phyloP scores from a whole-genome alignment of 2,113 vertebrate species.

The Corythaeola cristata region DNA sequence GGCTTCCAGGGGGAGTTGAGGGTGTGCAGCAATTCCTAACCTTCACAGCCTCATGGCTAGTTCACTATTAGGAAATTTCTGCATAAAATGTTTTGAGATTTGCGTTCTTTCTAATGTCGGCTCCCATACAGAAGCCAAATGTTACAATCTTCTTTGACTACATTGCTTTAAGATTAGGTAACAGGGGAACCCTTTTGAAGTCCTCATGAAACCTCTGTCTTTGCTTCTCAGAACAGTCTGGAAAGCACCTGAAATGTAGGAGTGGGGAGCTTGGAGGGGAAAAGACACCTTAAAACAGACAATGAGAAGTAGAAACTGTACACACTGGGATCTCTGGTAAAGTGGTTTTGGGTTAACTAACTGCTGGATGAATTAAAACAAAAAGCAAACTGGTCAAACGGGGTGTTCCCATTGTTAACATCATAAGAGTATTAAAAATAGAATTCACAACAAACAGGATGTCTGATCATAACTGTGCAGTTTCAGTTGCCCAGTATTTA shows the following conservation, averaged over 20 bases:
- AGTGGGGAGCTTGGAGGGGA: accelerated
- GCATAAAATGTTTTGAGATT: not conserved
- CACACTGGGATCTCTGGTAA: not conserved
- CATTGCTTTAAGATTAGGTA: not conserved
- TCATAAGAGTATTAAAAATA: constrained; percentile 24
- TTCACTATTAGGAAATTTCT: not conserved
- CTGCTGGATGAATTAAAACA: not conserved
- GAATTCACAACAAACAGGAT: constrained; percentile 36
- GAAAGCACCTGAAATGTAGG: not conserved
- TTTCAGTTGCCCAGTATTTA: not conserved
- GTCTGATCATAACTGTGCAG: not conserved
- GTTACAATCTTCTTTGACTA: not conserved
- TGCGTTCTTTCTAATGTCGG: not conserved
- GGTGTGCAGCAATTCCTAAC: not conserved
- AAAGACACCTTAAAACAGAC: not conserved
- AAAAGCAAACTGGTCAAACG: not conserved
- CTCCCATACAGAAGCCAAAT: not conserved
- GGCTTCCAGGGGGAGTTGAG: not conserved
- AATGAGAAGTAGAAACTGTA: not conserved
- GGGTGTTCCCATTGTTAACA: not conserved
- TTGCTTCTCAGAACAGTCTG: not conserved
- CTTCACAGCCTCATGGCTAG: not conserved
- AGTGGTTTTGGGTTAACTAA: not conserved
- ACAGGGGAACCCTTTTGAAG: not conserved
- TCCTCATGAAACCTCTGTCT: not conserved